Conservation (phyloP, 2,888 invertebrate genomes). For the Pollenia amentaria region DNA sequence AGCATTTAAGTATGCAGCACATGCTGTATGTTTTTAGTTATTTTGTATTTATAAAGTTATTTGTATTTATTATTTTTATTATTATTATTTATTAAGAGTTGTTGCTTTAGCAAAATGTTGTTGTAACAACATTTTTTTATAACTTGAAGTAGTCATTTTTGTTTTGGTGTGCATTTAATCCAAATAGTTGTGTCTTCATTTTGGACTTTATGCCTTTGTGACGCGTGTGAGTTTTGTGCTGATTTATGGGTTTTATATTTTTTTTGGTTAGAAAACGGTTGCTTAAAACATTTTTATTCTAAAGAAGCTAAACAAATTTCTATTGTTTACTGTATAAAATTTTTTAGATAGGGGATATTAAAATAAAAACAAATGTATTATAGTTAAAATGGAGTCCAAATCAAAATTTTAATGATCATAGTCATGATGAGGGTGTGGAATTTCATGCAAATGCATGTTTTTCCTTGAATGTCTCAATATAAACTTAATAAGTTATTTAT, state of each 20-base stretch:
- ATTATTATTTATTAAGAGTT: constrained; percentile 41
- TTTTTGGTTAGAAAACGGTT: constrained; percentile 48
- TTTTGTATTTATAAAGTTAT: constrained; percentile 37
- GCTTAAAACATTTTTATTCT: constrained; percentile 49
- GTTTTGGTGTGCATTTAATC: background rate
- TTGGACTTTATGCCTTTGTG: constrained; percentile 10
- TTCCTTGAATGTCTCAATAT: too few species aligned
- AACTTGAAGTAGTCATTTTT: constrained; percentile 21
- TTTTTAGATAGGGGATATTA: background rate
- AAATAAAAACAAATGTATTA: too few species aligned
- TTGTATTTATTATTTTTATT: constrained; percentile 21
- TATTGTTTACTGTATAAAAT: constrained; percentile 22
- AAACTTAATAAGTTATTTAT: too few species aligned
- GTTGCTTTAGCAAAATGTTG: constrained; percentile 58
- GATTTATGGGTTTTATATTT: constrained; percentile 55
- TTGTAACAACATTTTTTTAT: constrained; percentile 65
- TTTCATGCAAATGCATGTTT: too few species aligned
- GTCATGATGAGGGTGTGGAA: too few species aligned
- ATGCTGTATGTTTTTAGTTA: constrained; percentile 61
- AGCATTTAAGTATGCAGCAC: constrained; percentile 65
- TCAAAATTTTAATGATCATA: too few species aligned
- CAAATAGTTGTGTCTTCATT: constrained; percentile 33
- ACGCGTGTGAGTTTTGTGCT: constrained; percentile 57
- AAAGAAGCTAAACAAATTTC: constrained; percentile 25
- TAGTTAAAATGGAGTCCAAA: too few species aligned